Evolutionary conservation across 2,113 vertebrate genomes (phyloP).

Genomic region (Stictonetta naevosa): DNA sequence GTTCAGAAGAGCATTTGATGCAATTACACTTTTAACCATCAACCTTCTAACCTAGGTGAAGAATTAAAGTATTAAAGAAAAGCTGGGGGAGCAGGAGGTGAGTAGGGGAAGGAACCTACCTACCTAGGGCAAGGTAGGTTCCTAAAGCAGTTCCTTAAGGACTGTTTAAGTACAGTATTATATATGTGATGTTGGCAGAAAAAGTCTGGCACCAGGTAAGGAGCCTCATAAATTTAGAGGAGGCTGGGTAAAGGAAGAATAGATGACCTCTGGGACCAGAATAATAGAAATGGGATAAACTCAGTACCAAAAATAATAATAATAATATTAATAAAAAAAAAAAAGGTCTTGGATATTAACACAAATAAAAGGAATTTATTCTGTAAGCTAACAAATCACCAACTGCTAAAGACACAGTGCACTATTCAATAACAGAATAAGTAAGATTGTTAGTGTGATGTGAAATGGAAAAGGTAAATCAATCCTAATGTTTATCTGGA

Average conservation of each 20-base stretch:
- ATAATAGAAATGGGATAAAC: not conserved
- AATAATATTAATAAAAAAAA: not conserved
- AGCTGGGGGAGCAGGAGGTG: not conserved
- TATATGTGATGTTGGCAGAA: not conserved
- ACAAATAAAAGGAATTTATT: not conserved
- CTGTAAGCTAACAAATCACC: not conserved
- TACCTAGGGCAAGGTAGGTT: not conserved
- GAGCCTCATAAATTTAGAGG: not conserved
- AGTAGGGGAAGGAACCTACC: too few relatives aligned
- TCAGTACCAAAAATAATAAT: not conserved
- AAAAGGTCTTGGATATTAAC: not conserved
- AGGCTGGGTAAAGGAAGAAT: not conserved
- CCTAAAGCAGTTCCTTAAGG: not conserved
- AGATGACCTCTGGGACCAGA: not conserved
- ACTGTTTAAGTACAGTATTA: not conserved
- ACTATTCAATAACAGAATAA: not conserved
- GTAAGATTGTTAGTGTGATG: not conserved
- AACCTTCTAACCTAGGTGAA: not conserved
- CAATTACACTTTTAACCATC: not conserved
- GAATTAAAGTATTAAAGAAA: not conserved
- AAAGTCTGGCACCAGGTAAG: not conserved
- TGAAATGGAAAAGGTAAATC: not conserved
- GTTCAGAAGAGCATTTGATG: not conserved
- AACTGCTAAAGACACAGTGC: not conserved
- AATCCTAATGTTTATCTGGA: not conserved